phyloP scores from a whole-genome alignment of 35 echinoderm and acorn worm genomes.

The Lytechinus pictus region DNA sequence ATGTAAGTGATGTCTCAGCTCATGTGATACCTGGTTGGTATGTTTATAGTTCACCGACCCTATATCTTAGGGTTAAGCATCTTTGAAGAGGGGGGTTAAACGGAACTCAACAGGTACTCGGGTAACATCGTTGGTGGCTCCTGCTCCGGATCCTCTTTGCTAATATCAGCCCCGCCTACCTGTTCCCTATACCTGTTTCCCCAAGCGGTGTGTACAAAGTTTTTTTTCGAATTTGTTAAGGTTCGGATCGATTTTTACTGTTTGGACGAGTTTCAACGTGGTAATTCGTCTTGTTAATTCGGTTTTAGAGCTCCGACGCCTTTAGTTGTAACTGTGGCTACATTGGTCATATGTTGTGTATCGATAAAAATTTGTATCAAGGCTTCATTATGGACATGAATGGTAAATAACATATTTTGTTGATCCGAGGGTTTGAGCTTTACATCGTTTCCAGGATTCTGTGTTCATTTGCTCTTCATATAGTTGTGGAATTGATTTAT shows the following conservation, averaged over 20 bases:
- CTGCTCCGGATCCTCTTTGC: neutral
- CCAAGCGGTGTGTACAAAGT: neutral
- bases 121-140: neutral
- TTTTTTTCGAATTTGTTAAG: neutral
- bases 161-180: neutral
- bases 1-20: neutral
- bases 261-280: neutral
- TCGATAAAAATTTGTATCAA: neutral
- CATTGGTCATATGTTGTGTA: neutral
- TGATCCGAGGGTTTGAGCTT: neutral
- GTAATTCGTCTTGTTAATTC: neutral
- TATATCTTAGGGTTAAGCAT: neutral
- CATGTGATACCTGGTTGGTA: neutral
- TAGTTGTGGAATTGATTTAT: no score
- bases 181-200: neutral
- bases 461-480: neutral
- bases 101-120: neutral
- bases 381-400: neutral
- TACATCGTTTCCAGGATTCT: neutral
- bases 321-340: neutral
- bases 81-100: neutral
- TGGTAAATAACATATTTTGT: neutral
- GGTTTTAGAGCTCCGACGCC: neutral
- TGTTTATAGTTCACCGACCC: slow-evolving; percentile 10
- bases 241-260: neutral